These are phyloP conservation scores for Brachymystax lenok DNA, from an alignment of 2,797 vertebrate genomes.

Conservation along the genomic window DNA sequence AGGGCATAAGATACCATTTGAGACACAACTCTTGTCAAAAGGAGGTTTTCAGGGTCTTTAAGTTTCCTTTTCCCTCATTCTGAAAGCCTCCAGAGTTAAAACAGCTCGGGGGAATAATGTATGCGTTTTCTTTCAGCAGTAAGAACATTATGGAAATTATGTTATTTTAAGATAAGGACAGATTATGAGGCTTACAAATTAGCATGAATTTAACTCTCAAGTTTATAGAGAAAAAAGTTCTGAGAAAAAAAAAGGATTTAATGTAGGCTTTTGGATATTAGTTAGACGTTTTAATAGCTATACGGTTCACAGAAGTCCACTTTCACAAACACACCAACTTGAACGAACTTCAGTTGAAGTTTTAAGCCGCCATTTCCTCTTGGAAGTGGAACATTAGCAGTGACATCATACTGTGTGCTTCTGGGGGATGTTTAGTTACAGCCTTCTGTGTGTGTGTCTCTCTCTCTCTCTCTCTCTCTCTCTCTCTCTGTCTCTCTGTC, in stretches of 20 bases:
- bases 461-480: not conserved
- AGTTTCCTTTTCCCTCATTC: slow-evolving; percentile 11
- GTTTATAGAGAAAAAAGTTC: not conserved
- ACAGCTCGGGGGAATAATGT: slow-evolving; percentile 43
- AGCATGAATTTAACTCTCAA: slow-evolving; percentile 25
- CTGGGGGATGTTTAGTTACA: slow-evolving; percentile 15
- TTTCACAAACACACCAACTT: not conserved
- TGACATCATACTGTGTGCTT: slow-evolving; percentile 27
- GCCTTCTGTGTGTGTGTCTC: not conserved
- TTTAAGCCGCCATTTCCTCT: slow-evolving; percentile 30
- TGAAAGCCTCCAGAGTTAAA: slow-evolving; percentile 36
- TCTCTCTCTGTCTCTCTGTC: slow-evolving; percentile 36
- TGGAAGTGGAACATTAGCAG: slow-evolving; percentile 31
- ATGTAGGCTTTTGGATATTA: slow-evolving; percentile 38
- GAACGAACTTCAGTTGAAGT: slow-evolving; percentile 20
- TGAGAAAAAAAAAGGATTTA: slow-evolving; percentile 53
- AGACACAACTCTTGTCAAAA: not conserved
- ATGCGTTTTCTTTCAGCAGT: slow-evolving; percentile 50
- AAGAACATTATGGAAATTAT: slow-evolving; percentile 53
- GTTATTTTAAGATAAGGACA: slow-evolving; percentile 55
- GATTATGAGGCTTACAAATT: slow-evolving; percentile 52
- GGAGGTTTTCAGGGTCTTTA: slow-evolving; percentile 41
- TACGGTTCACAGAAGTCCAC: slow-evolving; percentile 5
- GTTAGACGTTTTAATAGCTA: slow-evolving; percentile 7
- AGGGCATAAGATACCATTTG: not conserved